Conservation (phyloP, 1,140 invertebrate species). For the Mizuhopecten yessoensis region DNA sequence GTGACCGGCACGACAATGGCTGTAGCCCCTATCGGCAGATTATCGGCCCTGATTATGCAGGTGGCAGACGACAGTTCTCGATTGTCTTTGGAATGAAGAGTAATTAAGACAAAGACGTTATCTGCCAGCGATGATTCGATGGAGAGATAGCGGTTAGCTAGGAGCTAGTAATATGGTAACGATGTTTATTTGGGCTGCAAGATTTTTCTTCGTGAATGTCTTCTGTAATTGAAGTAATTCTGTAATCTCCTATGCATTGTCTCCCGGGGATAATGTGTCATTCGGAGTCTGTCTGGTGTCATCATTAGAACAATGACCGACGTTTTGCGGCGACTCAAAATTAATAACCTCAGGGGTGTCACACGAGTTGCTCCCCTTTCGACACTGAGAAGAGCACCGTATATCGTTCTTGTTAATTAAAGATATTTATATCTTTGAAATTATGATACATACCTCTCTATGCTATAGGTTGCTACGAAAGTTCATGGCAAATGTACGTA, state of each 20-base stretch:
- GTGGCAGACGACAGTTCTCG: not conserved
- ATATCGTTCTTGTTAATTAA: too few relatives aligned
- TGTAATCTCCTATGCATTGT: not conserved
- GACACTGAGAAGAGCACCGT: not conserved
- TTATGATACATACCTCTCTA: too few relatives aligned
- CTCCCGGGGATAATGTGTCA: constrained; percentile 11
- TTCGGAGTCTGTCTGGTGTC: constrained; percentile 11
- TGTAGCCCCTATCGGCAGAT: not conserved
- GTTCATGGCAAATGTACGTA: too few relatives aligned
- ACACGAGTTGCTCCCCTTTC: not conserved
- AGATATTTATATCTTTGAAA: too few relatives aligned
- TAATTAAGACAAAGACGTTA: not conserved
- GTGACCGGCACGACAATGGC: not conserved
- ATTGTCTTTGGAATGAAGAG: not conserved
- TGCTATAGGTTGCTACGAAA: too few relatives aligned
- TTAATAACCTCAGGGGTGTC: not conserved
- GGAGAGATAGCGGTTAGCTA: not conserved
- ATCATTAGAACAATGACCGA: constrained; percentile 34
- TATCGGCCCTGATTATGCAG: constrained; percentile 13
- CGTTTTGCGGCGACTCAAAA: not conserved
- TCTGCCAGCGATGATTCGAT: not conserved
- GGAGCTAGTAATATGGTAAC: not conserved
- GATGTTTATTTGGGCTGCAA: constrained; percentile 21
- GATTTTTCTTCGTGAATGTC: not conserved
- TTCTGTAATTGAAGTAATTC: not conserved